A percentile compares a stretch with the other conserved stretches of the same genome.
These are phyloP conservation scores for Limnephilus auricula DNA, from an alignment of 2,888 invertebrate genomes.

Conservation along the genomic window DNA sequence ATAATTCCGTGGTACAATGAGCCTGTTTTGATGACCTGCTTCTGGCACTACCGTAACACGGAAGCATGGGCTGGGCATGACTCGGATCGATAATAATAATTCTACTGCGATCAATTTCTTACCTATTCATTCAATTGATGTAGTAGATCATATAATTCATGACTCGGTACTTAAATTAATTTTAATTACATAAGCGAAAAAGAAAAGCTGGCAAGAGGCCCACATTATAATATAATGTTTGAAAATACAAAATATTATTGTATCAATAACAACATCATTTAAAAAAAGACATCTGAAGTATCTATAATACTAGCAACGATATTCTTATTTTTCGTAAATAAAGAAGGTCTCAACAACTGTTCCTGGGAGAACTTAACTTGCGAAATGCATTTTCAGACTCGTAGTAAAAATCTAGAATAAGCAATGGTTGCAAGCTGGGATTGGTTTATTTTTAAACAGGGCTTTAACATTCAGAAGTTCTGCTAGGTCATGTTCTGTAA, in stretches of 20 bases:
- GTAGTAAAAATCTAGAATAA: background rate
- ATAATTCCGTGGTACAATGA: background rate
- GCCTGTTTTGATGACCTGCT: background rate
- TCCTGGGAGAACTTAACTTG: no score
- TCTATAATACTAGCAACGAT: no score
- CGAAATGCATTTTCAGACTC: background rate
- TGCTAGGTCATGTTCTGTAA: background rate
- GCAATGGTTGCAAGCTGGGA: background rate
- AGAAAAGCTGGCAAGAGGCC: background rate
- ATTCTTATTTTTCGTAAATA: no score
- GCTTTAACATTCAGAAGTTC: background rate
- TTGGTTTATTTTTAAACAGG: background rate
- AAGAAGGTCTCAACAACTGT: no score
- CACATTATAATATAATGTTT: no score
- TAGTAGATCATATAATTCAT: background rate
- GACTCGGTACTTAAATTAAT: background rate
- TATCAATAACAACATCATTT: no score
- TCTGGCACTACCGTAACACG: background rate
- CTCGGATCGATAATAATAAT: background rate
- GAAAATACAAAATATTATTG: no score
- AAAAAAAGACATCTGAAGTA: no score
- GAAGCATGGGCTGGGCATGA: background rate
- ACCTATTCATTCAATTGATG: background rate
- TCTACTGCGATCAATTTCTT: background rate
- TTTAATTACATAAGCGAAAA: background rate